Base-by-base conservation (phyloP, 2,113 vertebrate species). In the Sceloporus tristichus region DNA sequence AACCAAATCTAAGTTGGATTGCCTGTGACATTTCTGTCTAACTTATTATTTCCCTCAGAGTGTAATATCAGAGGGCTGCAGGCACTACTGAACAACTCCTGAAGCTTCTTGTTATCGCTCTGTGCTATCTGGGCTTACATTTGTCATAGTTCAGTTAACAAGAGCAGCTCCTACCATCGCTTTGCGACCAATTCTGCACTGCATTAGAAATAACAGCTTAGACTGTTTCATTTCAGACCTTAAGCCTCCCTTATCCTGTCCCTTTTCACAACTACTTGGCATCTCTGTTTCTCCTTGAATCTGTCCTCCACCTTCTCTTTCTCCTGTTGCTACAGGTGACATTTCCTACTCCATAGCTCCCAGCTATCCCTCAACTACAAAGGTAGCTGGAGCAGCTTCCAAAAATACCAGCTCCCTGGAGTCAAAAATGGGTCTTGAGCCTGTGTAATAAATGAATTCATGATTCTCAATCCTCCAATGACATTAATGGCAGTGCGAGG, bases 401-500 rank as follows among this genome's bases (percentile, higher is more conserved):
- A 97, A 97, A 97, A 97, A 97, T 97, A 97, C 91, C 97, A 96
- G 93, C 92, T 97, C 96, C 95, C 96, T 94, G 90, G 95, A 97
- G 96, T 96, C 94, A 95, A 94, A 97, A 97, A 95, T 0, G 13
- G 89, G 93, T 95, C 94, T 97, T 94, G 92, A 92, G 85, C 95
- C 94, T 93, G 92, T 88, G 95, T 96, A 97, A 96, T 97, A 97
- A 97, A 96, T 95, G 95, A 97, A 97, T 97, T 96, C 95, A 97
- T 95, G 97, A 97, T 96, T 97, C 94, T 97, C 95, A 95, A 95
- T 97, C 97, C 97, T 95, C 96, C 95, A 88, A 79, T 96, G 97
- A 97, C 96, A 96, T 96, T 97, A 97, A 96, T 92, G 96, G 93
- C 96, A 97, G 95, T 90, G 89, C 89, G 90, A 88, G 95, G 92